Evolutionary conservation across 2,888 invertebrate species (phyloP).

Genomic region (Pocota personata): DNA sequence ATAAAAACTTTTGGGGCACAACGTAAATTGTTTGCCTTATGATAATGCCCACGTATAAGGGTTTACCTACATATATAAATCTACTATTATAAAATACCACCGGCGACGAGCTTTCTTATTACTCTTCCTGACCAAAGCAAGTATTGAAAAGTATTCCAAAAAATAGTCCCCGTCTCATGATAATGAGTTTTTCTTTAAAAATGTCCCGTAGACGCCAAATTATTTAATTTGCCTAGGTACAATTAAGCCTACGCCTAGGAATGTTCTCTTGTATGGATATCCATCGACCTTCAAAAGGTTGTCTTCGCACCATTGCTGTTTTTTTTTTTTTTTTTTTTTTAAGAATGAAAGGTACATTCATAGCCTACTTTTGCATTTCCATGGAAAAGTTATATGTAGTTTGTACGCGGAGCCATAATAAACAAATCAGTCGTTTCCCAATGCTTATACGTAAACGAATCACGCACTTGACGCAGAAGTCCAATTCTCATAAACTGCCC

Average conservation of each 20-base stretch:
- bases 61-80: too few species aligned
- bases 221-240: not conserved
- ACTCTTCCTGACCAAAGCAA: too few species aligned
- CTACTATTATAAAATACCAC: too few species aligned
- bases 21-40: too few species aligned
- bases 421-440: slow-evolving; percentile 28
- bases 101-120: too few species aligned
- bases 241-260: not conserved
- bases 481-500: slow-evolving; percentile 47
- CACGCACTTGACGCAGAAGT: slow-evolving; percentile 48
- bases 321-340: not conserved
- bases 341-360: not conserved
- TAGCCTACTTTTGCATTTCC: not conserved
- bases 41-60: too few species aligned
- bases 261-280: not conserved
- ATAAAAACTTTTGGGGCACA: too few species aligned
- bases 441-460: slow-evolving; percentile 25
- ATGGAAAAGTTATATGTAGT: slow-evolving; percentile 17
- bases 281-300: slow-evolving; percentile 50
- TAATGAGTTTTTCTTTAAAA: not conserved
- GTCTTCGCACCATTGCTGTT: not conserved
- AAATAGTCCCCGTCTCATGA: not conserved
- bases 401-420: slow-evolving; percentile 5
- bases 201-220: not conserved
- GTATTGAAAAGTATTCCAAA: too few species aligned